Evolutionary conservation across 2,797 vertebrate species (phyloP).

Genomic region (Sardinella longiceps): DNA sequence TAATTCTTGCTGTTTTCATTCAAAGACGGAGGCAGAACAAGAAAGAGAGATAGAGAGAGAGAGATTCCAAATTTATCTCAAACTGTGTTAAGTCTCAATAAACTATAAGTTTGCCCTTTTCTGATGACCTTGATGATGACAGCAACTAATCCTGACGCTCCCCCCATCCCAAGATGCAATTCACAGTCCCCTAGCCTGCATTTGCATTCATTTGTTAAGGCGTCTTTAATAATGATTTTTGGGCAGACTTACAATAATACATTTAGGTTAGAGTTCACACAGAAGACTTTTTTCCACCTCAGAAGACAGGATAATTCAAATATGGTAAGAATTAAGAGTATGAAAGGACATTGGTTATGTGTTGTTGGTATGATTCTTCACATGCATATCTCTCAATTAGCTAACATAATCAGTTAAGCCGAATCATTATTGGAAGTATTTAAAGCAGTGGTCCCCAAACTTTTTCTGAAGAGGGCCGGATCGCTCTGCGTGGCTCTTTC

Average conservation of each 20-base stretch:
- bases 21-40: not conserved
- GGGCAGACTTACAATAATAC: not conserved
- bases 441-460: too few species aligned
- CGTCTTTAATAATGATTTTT: not conserved
- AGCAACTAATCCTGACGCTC: not conserved
- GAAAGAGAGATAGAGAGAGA: not conserved
- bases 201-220: not conserved
- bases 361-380: too few species aligned
- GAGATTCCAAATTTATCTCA: not conserved
- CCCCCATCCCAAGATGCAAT: not conserved
- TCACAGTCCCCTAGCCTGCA: not conserved
- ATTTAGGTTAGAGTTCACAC: too few species aligned
- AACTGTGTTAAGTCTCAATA: not conserved
- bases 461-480: too few species aligned
- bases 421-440: too few species aligned
- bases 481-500: too few species aligned
- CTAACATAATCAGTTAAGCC: too few species aligned
- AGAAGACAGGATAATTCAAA: too few species aligned
- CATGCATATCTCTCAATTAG: too few species aligned
- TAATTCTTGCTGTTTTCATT: not conserved
- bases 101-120: not conserved
- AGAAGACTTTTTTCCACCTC: too few species aligned
- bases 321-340: too few species aligned
- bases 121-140: not conserved
- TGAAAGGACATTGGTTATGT: too few species aligned